Conservation (phyloP, 2,797 vertebrate species). For the Parotocinclus haroldoi region DNA sequence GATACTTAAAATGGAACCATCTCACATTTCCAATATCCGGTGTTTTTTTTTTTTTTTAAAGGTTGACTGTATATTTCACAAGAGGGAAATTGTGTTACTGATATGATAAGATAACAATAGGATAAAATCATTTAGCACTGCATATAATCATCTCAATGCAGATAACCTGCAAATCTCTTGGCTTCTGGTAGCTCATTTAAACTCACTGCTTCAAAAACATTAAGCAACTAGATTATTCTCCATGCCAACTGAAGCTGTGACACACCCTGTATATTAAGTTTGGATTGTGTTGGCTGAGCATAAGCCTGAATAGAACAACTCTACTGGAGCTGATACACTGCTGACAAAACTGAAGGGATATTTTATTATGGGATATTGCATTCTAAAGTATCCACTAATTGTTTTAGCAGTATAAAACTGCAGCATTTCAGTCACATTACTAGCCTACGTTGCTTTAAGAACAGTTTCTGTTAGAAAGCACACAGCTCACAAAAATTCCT, state of each 20-base stretch:
- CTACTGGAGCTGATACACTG: slow-evolving; percentile 17
- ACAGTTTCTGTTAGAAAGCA: slow-evolving; percentile 2
- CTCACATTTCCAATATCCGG: no score
- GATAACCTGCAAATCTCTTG: slow-evolving; percentile 5
- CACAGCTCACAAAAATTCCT: neutral
- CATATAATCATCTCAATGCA: neutral
- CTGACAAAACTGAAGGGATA: no score
- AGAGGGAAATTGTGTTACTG: no score
- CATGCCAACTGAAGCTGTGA: neutral
- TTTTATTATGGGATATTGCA: no score
- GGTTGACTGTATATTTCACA: no score
- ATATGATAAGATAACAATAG: no score
- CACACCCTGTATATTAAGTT: slow-evolving; percentile 5
- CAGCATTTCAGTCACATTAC: neutral
- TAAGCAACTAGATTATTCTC: neutral
- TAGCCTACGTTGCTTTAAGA: neutral
- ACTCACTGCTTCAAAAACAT: neutral
- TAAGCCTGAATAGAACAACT: neutral
- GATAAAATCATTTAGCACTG: neutral
- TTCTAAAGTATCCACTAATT: no score
- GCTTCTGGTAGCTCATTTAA: neutral
- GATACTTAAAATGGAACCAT: no score
- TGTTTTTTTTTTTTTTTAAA: no score
- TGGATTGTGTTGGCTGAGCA: neutral
- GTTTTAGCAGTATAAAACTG: no score